Base-by-base conservation (phyloP, 2,113 vertebrate species). In the Percopsis transmontana region DNA sequence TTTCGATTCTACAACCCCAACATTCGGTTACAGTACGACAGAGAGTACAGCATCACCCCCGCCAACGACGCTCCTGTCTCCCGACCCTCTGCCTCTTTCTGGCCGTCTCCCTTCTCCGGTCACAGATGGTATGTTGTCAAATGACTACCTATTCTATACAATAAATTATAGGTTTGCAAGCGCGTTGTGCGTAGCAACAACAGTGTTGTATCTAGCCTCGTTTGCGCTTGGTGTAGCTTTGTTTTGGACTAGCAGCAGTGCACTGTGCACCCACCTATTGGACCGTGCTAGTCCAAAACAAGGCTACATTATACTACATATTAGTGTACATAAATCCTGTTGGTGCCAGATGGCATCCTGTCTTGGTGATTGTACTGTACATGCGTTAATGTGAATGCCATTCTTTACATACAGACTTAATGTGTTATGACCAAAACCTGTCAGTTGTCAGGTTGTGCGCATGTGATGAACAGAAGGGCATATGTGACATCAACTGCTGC, bases 401-500 rank as follows among this genome's bases (percentile, higher is more conserved):
- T 44, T 44, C 42, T 44, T 3, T 11, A 12, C 8, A 2, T 13
- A 15, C n/a, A n/a, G n/a, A 12, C 11, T 44, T 44, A 15, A 1
- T 21, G 50, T 53, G 62, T 76, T 4, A 7, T 47, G 0, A 33
- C 4, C 27, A 33, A 33, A 33, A 33, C 27, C 24, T 67, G 1
- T 61, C 72, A 89, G 88, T 78, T 15, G 64, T 5, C 71, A 76
- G 51, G 0, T 18, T 83, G 60, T 89, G 88, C 79, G 77, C 84
- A 41, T 89, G 88, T 40, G 73, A 89, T 3, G 39, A 75, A 18
- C 40, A 52, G 51, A 12, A 0, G 19, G 60, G 27, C 8, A 41
- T 47, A 5, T 89, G 88, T 73, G 86, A 89, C 74, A 59, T 78
- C 7, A 85, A 74, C 88, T 89, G 88, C 74, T 89, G 88, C 72